Evolutionary conservation across 92 coral and sea anemone genomes (phyloP), one percentile per base, ranked within the genome.

Genomic region (Metridium senile): DNA sequence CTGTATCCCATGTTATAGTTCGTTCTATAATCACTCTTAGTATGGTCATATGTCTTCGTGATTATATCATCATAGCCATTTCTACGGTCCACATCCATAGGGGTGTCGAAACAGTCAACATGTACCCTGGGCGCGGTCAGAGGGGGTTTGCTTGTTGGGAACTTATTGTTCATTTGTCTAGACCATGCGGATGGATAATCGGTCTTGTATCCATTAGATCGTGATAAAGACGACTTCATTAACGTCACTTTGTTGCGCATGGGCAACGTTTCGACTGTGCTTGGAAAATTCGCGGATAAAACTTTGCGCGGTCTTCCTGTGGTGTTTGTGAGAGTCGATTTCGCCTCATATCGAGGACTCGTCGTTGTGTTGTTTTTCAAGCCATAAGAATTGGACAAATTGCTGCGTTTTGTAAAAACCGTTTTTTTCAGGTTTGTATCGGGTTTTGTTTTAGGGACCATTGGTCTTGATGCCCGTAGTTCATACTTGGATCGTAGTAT

Each of bases 1-100:
- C 82, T 66, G 26, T 66, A 77, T 27, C 71, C 82, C 82, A 77
- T 77, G 26, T 64, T 75, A 26, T 33, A 35, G 26, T 62, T 75
- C 62, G 70, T 63, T 33, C 54, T 73, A 9, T 73, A 46, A 35
- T 73, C 78, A 13, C 9, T 35, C 53, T 49, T 56, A 11, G 17
- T 32, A 20, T n/a, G n/a, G n/a, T 71, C 76, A 58, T 71, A 71
- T 59, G 25, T 54, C 32, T 71, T 71, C 11, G 76, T 51, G 28
- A 53, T 26, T 0, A 71, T 32, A 11, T 71, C 76, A 19, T 71
- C 76, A 26, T 23, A 71, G 19, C 43, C 46, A 11, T 70, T 49
- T 32, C 25, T 22, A 18, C 76, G 49, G 49, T 28, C 69, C 39
- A 63, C 11, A 23, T 28, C 43, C 1, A 1, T 7, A 63, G 25